Evolutionary conservation across 2,888 invertebrate genomes (phyloP), one percentile per base, ranked within the genome.

Genomic region (Opisthograptis luteolata): DNA sequence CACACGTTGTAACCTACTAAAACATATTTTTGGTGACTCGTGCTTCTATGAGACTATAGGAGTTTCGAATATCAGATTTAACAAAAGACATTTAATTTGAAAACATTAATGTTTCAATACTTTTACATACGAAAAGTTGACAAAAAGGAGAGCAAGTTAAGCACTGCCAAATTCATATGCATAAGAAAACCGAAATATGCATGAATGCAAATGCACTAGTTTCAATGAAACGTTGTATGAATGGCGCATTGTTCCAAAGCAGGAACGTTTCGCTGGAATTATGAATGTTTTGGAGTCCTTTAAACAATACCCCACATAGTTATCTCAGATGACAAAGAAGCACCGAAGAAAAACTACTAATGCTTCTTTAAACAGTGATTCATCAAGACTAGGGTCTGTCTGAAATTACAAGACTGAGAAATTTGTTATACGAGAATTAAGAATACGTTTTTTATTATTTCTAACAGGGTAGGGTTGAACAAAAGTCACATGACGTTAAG

Each of bases 181-280:
- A 25, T 19, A 9, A 12, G 7, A 35, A 3, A 44, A 35, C 14
- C 15, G 10, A 14, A 36, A 15, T 25, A 20, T 40, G 31, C 34
- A 50, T 41, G 28, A 25, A 37, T 10, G 12, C 30, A 45, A 35
- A 48, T 48, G 37, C 19, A 43, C 19, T 41, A 32, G 46, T 43
- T 37, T 31, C 24, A 19, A 32, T 25, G 40, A 28, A 27, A 48
- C 35, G 13, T 22, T 31, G 40, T 12, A 55, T 58, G 54, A 58
- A 60, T 55, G 44, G 41, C 2, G 53, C 55, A 58, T 58, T 58
- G 57, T 58, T 54, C 22, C 4, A 35, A n/a, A n/a, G 20, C 19
- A 17, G 13, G 19, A 9, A 28, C 4, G 30, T n/a, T 55, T 42
- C 30, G 30, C 30, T 35, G 45, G 40, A 49, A 49, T 44, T 32